These are phyloP conservation scores for Nymphalis urticae DNA, from an alignment of 2,888 invertebrate genomes.

Conservation along the genomic window DNA sequence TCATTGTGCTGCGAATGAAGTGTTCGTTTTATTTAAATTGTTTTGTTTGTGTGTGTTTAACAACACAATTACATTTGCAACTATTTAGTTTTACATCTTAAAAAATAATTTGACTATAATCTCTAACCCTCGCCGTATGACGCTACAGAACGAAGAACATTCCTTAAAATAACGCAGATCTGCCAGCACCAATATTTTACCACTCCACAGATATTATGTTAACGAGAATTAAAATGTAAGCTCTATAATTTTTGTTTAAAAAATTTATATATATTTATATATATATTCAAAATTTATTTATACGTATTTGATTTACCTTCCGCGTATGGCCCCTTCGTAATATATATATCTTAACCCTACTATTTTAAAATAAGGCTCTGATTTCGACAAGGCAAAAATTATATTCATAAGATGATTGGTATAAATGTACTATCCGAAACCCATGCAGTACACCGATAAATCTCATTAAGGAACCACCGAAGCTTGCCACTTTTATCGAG, in stretches of 20 bases:
- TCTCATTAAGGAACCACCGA: constrained; percentile 62
- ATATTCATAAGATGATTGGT: constrained; percentile 30
- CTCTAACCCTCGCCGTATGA: constrained; percentile 49
- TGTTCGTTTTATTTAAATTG: not conserved
- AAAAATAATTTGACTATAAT: constrained; percentile 47
- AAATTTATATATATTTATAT: constrained; percentile 32
- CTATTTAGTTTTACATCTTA: constrained; percentile 49
- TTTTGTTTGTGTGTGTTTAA: not conserved
- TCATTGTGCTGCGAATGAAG: constrained; percentile 17
- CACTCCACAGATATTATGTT: constrained; percentile 49
- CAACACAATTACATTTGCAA: constrained; percentile 43
- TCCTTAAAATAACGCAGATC: constrained; percentile 70
- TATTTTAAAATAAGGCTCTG: constrained; percentile 65
- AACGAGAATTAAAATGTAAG: constrained; percentile 39
- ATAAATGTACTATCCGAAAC: constrained; percentile 10
- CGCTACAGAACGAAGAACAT: constrained; percentile 46
- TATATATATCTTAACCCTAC: constrained; percentile 63
- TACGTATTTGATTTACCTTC: constrained; percentile 40
- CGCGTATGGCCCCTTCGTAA: constrained; percentile 65
- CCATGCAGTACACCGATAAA: constrained; percentile 40
- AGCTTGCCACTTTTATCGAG: constrained; percentile 50
- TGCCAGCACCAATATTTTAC: constrained; percentile 72
- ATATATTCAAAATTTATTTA: constrained; percentile 34
- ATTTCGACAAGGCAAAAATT: constrained; percentile 61
- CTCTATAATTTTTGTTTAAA: constrained; percentile 38